These are phyloP conservation scores for Machaerirhynchus nigripectus DNA, from an alignment of 2,113 vertebrate species.

Conservation along the genomic window DNA sequence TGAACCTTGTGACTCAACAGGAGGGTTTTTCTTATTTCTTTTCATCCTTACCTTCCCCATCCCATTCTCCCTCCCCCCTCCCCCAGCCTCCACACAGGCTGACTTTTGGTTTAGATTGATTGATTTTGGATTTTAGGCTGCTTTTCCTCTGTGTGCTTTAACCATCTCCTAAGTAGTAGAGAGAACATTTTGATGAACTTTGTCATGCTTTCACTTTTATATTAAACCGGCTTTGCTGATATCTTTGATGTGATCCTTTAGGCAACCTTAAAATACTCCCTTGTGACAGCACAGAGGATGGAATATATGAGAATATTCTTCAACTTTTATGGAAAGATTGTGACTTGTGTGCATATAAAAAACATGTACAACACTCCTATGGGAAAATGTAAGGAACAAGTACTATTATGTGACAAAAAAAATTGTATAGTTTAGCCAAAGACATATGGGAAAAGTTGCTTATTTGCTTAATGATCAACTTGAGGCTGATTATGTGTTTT, in stretches of 20 bases:
- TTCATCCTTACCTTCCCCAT: background rate
- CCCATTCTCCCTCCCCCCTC: background rate
- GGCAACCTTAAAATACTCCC: background rate
- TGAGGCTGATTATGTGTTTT: background rate
- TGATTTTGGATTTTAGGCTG: background rate
- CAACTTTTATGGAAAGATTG: background rate
- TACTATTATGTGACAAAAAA: background rate
- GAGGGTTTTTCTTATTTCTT: background rate
- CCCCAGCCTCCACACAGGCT: background rate
- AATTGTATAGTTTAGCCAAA: background rate
- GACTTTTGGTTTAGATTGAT: background rate
- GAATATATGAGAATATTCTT: background rate
- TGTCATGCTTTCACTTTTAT: background rate
- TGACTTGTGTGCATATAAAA: background rate
- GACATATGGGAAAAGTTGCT: background rate
- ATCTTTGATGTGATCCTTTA: background rate
- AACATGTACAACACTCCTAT: background rate
- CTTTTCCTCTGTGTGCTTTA: background rate
- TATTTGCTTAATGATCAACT: background rate
- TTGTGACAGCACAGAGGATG: background rate
- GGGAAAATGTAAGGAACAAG: background rate
- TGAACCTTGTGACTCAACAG: background rate
- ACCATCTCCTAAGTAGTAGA: background rate
- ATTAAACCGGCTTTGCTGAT: background rate
- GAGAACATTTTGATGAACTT: background rate